A percentile compares a stretch with the other conserved stretches of the same genome.
phyloP scores from a whole-genome alignment of 2,113 vertebrate genomes.

The Macrotis lagotis region DNA sequence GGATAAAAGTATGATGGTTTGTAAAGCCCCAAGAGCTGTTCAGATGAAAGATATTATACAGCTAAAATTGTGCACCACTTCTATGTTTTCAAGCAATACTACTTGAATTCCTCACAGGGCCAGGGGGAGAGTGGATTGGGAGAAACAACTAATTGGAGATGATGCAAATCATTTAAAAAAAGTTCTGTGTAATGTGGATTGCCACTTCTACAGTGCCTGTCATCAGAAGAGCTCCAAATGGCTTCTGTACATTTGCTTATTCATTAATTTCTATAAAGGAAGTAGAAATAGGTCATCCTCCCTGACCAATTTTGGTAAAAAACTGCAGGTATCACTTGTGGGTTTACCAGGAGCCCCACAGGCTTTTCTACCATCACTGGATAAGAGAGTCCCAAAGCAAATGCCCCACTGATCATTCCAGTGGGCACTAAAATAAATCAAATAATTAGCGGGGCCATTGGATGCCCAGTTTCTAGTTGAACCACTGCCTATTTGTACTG shows the following conservation, averaged over 20 bases:
- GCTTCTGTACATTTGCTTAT: conserved; percentile 7
- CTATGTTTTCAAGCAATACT: conserved; percentile 73
- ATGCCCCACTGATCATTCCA: conserved; percentile 6
- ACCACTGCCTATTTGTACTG: conserved; percentile 18
- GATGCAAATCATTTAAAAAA: conserved; percentile 62
- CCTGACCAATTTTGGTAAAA: background rate
- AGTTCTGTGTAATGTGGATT: conserved; percentile 47
- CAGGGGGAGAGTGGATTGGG: conserved; percentile 27
- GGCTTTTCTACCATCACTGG: background rate
- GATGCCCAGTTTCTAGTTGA: conserved; percentile 16
- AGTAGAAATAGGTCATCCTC: background rate
- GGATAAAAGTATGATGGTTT: conserved; percentile 41
- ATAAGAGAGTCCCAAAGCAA: conserved; percentile 20
- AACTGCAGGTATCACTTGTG: background rate
- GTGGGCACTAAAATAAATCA: background rate
- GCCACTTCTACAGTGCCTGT: conserved; percentile 20
- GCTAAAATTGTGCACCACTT: conserved; percentile 71
- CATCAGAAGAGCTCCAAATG: conserved; percentile 5
- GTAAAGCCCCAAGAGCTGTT: conserved; percentile 35
- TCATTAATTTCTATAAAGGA: background rate
- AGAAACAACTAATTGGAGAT: conserved; percentile 71
- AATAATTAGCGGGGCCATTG: background rate
- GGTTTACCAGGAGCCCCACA: background rate
- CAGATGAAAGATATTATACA: conserved; percentile 19
- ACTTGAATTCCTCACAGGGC: conserved; percentile 51